Conservation (phyloP, 2,797 vertebrate species). For the Etheostoma nigrum region DNA sequence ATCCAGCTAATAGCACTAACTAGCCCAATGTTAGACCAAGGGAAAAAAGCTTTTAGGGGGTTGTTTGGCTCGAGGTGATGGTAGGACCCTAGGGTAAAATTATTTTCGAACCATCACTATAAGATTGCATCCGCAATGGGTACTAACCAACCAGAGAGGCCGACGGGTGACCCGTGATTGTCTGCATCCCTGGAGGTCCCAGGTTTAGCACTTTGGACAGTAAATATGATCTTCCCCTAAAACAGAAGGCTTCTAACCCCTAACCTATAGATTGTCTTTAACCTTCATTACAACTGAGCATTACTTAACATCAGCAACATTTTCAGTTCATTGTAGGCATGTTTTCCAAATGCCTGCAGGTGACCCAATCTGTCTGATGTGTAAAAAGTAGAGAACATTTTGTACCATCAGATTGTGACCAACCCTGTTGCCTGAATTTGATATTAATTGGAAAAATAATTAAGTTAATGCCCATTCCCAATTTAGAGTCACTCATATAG, state of each 20-base stretch:
- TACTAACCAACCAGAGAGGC: neutral
- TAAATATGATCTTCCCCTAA: neutral
- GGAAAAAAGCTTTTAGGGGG: too few relatives aligned
- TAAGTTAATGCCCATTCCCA: neutral
- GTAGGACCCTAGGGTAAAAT: too few relatives aligned
- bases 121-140: too few relatives aligned
- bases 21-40: too few relatives aligned
- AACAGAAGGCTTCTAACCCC: neutral
- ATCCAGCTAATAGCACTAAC: too few relatives aligned
- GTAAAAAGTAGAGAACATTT: neutral
- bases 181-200: too few relatives aligned
- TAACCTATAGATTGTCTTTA: neutral
- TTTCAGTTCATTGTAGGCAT: neutral
- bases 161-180: too few relatives aligned
- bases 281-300: neutral
- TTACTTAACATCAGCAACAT: neutral
- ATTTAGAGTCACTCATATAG: neutral
- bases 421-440: neutral
- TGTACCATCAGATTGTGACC: neutral
- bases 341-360: slow-evolving; percentile 13
- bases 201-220: neutral
- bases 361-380: neutral
- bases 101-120: too few relatives aligned
- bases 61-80: too few relatives aligned
- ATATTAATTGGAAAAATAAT: neutral